Conservation (phyloP, 1,140 invertebrate species). For the Heliothis virescens region DNA sequence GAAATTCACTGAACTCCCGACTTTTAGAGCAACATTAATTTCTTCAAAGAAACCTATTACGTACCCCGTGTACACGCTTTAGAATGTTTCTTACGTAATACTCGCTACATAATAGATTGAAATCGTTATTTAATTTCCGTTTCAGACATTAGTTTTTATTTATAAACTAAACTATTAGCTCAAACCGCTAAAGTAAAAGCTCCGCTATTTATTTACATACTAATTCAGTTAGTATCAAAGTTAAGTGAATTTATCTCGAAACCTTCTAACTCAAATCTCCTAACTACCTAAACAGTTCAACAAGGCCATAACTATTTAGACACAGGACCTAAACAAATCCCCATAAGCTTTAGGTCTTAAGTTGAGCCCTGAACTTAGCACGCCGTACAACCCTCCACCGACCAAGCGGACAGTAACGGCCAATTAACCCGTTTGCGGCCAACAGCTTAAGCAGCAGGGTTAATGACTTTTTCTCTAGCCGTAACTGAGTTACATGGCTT, state of each 20-base stretch:
- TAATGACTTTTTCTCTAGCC: slow-evolving; percentile 33
- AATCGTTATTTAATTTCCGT: too few species aligned
- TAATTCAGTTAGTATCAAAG: too few species aligned
- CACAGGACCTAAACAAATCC: neutral
- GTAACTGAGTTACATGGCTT: slow-evolving; percentile 28
- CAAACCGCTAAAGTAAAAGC: too few species aligned
- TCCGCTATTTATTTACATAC: too few species aligned
- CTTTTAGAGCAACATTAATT: slow-evolving; percentile 5
- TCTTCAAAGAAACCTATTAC: slow-evolving; percentile 11
- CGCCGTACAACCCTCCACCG: neutral
- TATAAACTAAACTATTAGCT: too few species aligned
- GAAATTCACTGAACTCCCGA: slow-evolving; percentile 10
- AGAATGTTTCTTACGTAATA: neutral
- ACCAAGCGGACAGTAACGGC: slow-evolving; percentile 1
- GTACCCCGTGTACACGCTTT: neutral
- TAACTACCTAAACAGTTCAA: neutral
- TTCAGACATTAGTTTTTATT: too few species aligned
- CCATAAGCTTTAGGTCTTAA: neutral
- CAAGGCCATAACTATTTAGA: neutral
- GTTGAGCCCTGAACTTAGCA: slow-evolving; percentile 1
- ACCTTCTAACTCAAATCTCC: neutral
- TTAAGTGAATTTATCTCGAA: neutral
- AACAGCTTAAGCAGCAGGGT: neutral
- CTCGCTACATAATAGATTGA: neutral
- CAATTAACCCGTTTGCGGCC: slow-evolving; percentile 29